Conservation (phyloP, 2,113 vertebrate genomes). For the Progne subis region DNA sequence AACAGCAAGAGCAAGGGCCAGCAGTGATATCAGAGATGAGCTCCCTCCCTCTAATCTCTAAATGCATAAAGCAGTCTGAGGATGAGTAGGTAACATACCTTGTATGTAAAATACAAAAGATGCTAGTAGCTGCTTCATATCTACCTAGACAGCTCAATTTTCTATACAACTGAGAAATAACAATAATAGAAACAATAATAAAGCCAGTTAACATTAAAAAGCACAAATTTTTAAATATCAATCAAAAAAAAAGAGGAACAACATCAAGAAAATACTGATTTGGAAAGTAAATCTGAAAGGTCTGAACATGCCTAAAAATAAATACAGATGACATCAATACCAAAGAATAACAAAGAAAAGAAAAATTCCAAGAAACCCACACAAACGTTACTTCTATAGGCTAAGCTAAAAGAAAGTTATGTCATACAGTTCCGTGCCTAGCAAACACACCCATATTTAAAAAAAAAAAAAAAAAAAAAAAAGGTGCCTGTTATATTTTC, state of each 20-base stretch:
- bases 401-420: not conserved
- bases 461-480: not conserved
- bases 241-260: not conserved
- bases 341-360: not conserved
- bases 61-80: not conserved
- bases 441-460: not conserved
- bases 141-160: not conserved
- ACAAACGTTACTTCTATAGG: not conserved
- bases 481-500: fast-evolving
- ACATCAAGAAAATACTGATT: not conserved
- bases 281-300: not conserved
- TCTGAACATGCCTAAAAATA: not conserved
- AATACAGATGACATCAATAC: not conserved
- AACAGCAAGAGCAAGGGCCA: not conserved
- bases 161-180: not conserved
- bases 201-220: not conserved
- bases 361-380: not conserved
- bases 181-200: not conserved
- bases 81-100: not conserved
- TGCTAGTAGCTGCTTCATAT: not conserved
- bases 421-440: not conserved
- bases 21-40: not conserved
- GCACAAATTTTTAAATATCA: fast-evolving
- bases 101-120: not conserved
- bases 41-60: not conserved